Evolutionary conservation across 2,797 vertebrate genomes (phyloP), one percentile per base, ranked within the genome.

Genomic region (Myotis myotis): DNA sequence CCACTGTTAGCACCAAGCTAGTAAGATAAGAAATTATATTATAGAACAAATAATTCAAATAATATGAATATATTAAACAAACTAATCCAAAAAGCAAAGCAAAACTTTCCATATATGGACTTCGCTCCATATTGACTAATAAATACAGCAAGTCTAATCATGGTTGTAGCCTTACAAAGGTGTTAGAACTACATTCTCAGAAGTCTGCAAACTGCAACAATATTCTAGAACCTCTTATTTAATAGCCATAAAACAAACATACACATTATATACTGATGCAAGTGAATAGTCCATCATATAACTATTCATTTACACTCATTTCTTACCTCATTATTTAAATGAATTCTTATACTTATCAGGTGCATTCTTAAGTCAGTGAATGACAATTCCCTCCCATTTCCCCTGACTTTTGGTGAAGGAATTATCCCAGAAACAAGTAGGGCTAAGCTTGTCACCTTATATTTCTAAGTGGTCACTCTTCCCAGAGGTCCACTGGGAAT

Each of bases 1-100:
- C 99, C 99, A 22, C 99, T 99, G 98, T 99, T 99, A 28, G 99
- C 99, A 16, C 99, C 99, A 4, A 99, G 99, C 99, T 99, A 66
- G 19, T 2, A 96, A 96, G 78, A 71, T 62, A 93, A 90, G 36
- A 87, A 87, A 85, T 75, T 55, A 91, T 5, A 36, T 66, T 76
- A 83, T 87, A 89, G 44, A 60, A 92, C 82, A 78, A 36, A 78
- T 23, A 15, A 55, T 78, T 55, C 7, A 79, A 55, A 79, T 55
- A 70, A 86, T 80, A 85, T 62, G 57, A 89, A 94, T 72, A 23
- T 30, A 75, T 66, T 85, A 96, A 95, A 87, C 47, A 82, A 87
- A 89, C 49, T 71, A 36, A 94, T 57, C n/a, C 70, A 75, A 94
- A 94, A 75, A 47, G 20, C 47, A 71, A 92, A 93, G 80, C 23